Evolutionary conservation across 2,797 vertebrate genomes (phyloP).

Genomic region (Eulemur coronatus): DNA sequence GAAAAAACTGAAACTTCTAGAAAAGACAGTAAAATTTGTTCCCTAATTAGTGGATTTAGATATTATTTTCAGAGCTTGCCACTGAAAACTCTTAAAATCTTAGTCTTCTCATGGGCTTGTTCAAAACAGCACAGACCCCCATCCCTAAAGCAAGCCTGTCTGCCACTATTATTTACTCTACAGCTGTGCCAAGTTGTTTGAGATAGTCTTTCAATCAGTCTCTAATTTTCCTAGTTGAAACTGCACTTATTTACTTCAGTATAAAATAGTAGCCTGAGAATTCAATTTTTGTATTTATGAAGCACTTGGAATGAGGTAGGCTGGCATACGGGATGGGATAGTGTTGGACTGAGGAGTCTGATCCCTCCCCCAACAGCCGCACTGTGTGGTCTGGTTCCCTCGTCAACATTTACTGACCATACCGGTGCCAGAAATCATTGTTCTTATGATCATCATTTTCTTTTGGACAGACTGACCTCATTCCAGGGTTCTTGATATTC

Average conservation of each 20-base stretch:
- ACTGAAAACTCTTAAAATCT: neutral
- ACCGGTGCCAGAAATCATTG: neutral
- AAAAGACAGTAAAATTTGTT: neutral
- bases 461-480: neutral
- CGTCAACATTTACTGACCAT: neutral
- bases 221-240: neutral
- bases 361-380: rapidly evolving
- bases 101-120: neutral
- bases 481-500: neutral
- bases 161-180: neutral
- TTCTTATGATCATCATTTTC: neutral
- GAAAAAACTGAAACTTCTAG: neutral
- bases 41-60: neutral
- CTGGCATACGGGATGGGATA: neutral
- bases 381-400: too few relatives aligned
- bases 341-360: neutral
- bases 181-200: neutral
- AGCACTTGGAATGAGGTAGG: neutral
- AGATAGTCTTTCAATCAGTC: neutral
- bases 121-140: neutral
- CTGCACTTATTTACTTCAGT: neutral
- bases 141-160: neutral
- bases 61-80: neutral
- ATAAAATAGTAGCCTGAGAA: neutral
- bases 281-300: neutral